A percentile compares a stretch with the other conserved stretches of the same genome.
Evolutionary conservation across 2,888 invertebrate species (phyloP).

Genomic region (Pseudococcus jackbeardsleyi): DNA sequence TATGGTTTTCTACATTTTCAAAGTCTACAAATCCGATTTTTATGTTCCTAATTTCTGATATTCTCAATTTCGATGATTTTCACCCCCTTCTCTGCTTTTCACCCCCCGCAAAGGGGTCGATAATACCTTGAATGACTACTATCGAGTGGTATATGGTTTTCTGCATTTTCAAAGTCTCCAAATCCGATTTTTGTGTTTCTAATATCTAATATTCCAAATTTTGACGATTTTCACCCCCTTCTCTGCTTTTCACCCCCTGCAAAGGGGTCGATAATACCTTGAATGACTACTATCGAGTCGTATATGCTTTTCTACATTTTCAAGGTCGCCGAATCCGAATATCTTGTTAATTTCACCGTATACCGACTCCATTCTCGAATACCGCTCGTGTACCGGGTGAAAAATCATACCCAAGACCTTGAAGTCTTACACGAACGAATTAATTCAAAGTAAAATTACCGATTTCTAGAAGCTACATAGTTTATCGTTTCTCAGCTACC

Average conservation of each 20-base stretch:
- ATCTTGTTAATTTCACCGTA: background rate
- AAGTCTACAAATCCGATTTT: background rate
- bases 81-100: background rate
- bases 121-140: background rate
- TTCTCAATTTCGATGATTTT: background rate
- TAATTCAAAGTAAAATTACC: background rate
- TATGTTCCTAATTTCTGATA: too few relatives aligned
- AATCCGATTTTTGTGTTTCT: background rate
- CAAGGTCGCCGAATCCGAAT: constrained; percentile 22
- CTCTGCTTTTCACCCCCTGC: background rate
- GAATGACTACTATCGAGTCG: background rate
- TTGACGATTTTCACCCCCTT: background rate
- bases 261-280: background rate
- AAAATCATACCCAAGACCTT: background rate
- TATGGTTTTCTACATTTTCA: constrained; percentile 27
- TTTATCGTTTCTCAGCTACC: background rate
- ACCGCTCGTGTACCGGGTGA: background rate
- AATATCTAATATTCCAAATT: background rate
- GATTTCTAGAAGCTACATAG: constrained; percentile 35
- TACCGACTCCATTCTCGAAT: background rate
- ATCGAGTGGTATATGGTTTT: constrained; percentile 40
- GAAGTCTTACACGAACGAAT: background rate
- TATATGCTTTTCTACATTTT: constrained; percentile 32
- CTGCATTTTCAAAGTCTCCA: background rate
- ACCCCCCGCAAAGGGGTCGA: background rate